These are phyloP conservation scores for Philopotamus ludificatus DNA, from an alignment of 1,140 invertebrate species.

Conservation along the genomic window DNA sequence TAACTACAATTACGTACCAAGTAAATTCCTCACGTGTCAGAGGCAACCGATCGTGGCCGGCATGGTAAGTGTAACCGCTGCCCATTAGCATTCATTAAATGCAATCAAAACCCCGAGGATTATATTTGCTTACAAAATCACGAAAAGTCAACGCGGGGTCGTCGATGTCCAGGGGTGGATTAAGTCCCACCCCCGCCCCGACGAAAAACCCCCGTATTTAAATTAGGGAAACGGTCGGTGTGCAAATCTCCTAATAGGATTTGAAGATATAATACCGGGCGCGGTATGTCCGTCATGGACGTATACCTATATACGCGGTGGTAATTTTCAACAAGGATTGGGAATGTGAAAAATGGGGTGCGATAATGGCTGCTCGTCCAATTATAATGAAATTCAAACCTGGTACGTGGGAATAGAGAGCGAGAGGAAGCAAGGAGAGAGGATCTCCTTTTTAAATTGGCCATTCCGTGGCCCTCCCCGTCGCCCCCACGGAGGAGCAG, in stretches of 20 bases:
- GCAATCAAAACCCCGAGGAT: slow-evolving; percentile 26
- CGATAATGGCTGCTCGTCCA: slow-evolving; percentile 41
- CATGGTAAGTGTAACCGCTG: slow-evolving; percentile 14
- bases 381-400: slow-evolving; percentile 43
- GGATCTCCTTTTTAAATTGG: slow-evolving; percentile 26
- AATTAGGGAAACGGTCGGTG: slow-evolving; percentile 42
- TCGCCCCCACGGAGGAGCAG: not conserved
- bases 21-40: slow-evolving; percentile 21
- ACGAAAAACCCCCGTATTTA: slow-evolving; percentile 32
- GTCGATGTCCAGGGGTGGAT: slow-evolving; percentile 39
- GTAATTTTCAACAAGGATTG: slow-evolving; percentile 39
- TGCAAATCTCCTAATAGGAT: slow-evolving; percentile 43
- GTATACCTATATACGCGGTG: slow-evolving; percentile 12
- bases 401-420: slow-evolving; percentile 30
- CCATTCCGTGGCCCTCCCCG: slow-evolving; percentile 3
- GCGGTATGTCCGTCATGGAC: slow-evolving; percentile 38
- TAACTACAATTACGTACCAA: not conserved
- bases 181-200: slow-evolving; percentile 19
- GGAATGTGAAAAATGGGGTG: slow-evolving; percentile 42
- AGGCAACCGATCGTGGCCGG: slow-evolving; percentile 14
- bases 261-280: slow-evolving; percentile 40
- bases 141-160: slow-evolving; percentile 38
- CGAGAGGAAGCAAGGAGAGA: slow-evolving; percentile 5
- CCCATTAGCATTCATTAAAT: slow-evolving; percentile 29
- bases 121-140: slow-evolving; percentile 40